Evolutionary conservation across 2,888 invertebrate species (phyloP).

Genomic region (Diogma glabrata): DNA sequence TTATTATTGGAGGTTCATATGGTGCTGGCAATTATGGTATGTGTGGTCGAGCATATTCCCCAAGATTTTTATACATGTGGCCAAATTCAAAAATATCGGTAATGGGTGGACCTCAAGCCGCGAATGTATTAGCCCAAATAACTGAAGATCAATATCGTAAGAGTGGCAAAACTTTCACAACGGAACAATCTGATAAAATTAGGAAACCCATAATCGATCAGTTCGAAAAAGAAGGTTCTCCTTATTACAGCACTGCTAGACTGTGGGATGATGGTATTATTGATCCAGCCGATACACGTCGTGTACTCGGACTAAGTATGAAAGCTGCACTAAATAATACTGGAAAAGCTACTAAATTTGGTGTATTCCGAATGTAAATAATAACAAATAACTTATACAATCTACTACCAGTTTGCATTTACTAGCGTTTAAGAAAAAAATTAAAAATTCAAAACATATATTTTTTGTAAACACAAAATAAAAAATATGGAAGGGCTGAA

Average conservation of each 20-base stretch:
- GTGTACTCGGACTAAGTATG: constrained; percentile 81
- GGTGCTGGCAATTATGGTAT: constrained; percentile 97
- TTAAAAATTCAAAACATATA: too few species aligned
- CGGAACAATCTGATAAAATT: constrained; percentile 66
- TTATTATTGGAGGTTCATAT: constrained; percentile 92
- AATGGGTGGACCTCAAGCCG: constrained; percentile 96
- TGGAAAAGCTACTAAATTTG: constrained; percentile 73
- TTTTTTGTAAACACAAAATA: too few species aligned
- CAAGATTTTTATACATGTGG: constrained; percentile 96
- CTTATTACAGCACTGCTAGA: constrained; percentile 87
- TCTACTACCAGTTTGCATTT: too few species aligned
- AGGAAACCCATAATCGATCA: constrained; percentile 74
- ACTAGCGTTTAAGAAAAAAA: too few species aligned
- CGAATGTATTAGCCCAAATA: constrained; percentile 82
- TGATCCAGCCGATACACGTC: constrained; percentile 88
- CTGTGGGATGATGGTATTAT: constrained; percentile 99
- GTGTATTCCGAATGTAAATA: constrained; percentile 97
- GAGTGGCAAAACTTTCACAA: constrained; percentile 64
- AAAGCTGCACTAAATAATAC: constrained; percentile 74
- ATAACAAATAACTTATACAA: too few species aligned
- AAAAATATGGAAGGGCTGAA: too few species aligned
- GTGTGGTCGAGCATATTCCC: constrained; percentile 73
- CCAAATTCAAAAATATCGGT: constrained; percentile 95
- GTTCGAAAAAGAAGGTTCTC: constrained; percentile 86
- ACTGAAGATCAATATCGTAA: constrained; percentile 64